Conservation (phyloP, 2,797 vertebrate species). For the Enteromius radiatus region DNA sequence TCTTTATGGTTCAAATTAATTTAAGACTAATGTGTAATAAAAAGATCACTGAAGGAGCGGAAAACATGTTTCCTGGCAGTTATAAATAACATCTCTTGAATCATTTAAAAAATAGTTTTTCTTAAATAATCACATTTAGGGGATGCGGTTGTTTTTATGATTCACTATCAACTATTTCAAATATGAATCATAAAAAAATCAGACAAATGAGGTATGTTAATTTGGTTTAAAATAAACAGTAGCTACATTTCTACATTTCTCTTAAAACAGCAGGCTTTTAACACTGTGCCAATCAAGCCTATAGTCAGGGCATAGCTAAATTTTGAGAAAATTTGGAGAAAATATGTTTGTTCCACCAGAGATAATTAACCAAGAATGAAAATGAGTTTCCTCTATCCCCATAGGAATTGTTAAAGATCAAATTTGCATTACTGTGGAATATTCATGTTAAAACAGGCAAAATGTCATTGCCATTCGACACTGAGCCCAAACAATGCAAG, state of each 20-base stretch:
- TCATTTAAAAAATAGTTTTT: neutral
- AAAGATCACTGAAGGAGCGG: neutral
- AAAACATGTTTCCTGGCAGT: neutral
- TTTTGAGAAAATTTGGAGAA: neutral
- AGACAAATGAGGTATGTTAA: neutral
- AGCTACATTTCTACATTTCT: neutral
- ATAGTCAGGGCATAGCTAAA: neutral
- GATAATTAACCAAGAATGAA: neutral
- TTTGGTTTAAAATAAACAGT: neutral
- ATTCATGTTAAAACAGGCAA: neutral
- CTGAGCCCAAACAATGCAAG: neutral
- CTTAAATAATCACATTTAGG: neutral
- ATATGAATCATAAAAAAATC: neutral
- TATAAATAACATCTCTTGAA: neutral
- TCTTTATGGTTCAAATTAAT: too few species aligned
- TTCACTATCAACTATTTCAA: neutral
- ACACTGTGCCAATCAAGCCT: neutral
- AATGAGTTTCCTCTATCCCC: neutral
- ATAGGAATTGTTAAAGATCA: neutral
- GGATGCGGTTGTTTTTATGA: neutral
- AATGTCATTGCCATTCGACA: neutral
- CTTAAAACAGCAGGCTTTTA: neutral
- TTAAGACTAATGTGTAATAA: too few species aligned
- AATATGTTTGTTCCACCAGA: neutral
- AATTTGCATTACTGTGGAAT: neutral